A percentile compares a stretch with the other conserved stretches of the same genome.
Evolutionary conservation across 2,888 invertebrate species (phyloP).

Genomic region (Hypena proboscidalis): DNA sequence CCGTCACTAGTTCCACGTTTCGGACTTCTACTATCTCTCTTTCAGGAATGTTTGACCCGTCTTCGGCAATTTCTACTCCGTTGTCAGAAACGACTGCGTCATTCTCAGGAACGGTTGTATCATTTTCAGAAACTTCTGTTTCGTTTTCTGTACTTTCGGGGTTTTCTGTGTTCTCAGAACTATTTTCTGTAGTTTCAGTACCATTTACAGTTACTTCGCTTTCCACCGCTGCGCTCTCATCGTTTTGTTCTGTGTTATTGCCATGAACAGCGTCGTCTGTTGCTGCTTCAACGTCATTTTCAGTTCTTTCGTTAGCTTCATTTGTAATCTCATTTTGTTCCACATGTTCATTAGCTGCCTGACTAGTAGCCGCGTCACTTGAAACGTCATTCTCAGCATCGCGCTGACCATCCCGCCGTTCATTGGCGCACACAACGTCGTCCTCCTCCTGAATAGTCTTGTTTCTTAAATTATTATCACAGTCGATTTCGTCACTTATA

Average conservation of each 20-base stretch:
- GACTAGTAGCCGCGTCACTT: constrained; percentile 65
- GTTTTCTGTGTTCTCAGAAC: constrained; percentile 4
- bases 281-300: constrained; percentile 10
- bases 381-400: constrained; percentile 49
- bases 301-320: constrained; percentile 13
- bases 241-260: constrained; percentile 17
- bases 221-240: constrained; percentile 2
- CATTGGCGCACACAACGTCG: constrained; percentile 79
- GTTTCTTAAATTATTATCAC: constrained; percentile 81
- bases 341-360: constrained; percentile 21
- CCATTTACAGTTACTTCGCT: constrained; percentile 7
- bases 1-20: constrained; percentile 45
- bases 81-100: constrained; percentile 25
- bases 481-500: constrained; percentile 76
- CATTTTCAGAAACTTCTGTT: constrained; percentile 27
- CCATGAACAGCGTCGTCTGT: constrained; percentile 1
- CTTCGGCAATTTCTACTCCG: constrained; percentile 29
- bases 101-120: constrained; percentile 11
- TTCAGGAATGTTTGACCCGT: constrained; percentile 12
- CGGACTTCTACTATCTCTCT: constrained; percentile 33
- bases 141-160: constrained; percentile 16
- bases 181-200: constrained; percentile 18
- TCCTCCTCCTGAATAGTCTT: constrained; percentile 70
- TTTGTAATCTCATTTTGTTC: constrained; percentile 28
- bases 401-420: constrained; percentile 33